These are phyloP conservation scores for Vesta saturnalis DNA, from an alignment of 2,888 invertebrate genomes.

Conservation along the genomic window DNA sequence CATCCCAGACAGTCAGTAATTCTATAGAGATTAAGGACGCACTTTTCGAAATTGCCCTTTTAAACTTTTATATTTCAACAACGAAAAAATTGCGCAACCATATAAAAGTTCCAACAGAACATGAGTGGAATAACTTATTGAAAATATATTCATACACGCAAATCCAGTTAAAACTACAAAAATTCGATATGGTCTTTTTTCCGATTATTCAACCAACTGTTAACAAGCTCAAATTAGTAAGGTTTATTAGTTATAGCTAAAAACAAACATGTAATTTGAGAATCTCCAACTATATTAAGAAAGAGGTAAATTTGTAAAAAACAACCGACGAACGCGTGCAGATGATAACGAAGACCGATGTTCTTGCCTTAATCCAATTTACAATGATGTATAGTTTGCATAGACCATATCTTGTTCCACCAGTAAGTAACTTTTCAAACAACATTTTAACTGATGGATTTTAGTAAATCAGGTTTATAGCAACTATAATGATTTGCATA, in stretches of 20 bases:
- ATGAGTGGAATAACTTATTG: constrained; percentile 20
- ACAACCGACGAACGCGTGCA: constrained; percentile 16
- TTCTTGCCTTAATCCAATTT: constrained; percentile 33
- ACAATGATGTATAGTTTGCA: constrained; percentile 36
- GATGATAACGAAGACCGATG: constrained; percentile 35
- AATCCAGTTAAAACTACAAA: constrained; percentile 6
- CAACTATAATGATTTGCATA: not conserved
- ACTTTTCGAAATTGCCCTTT: constrained; percentile 42
- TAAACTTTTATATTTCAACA: constrained; percentile 43
- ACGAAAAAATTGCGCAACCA: constrained; percentile 21
- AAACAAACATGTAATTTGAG: no score
- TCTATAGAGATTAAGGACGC: constrained; percentile 42
- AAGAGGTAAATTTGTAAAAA: constrained; percentile 4
- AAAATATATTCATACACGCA: constrained; percentile 20
- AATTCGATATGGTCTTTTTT: not conserved
- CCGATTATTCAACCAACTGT: no score
- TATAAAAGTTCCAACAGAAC: not conserved
- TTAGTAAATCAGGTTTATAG: no score
- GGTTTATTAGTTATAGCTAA: no score
- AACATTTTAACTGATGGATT: not conserved
- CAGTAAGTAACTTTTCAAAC: constrained; percentile 11
- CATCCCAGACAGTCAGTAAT: constrained; percentile 44
- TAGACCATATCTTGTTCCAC: constrained; percentile 23
- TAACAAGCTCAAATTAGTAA: no score
- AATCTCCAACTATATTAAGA: no score